A percentile compares a stretch with the other conserved stretches of the same genome.
Conservation (phyloP, 2,888 invertebrate species). For the Acanthosepion esculentum region DNA sequence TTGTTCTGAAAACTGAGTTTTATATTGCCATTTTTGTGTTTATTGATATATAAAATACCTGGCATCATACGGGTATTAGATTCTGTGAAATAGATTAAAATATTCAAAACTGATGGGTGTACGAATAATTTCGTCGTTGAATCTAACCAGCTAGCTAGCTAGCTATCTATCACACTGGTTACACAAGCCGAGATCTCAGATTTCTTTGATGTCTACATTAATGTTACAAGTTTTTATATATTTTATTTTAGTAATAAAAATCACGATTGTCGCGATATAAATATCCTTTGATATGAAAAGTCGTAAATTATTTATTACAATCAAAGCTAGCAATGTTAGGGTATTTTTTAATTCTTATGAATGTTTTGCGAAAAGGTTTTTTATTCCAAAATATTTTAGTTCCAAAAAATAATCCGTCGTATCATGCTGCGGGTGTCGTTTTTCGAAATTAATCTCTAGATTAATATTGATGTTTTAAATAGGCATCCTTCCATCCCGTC, state of each 20-base stretch:
- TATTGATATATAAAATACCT: too few species aligned
- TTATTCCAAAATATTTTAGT: background rate
- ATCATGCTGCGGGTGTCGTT: background rate
- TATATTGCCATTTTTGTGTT: too few species aligned
- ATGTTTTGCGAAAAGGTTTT: background rate
- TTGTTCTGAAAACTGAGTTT: too few species aligned
- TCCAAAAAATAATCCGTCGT: background rate
- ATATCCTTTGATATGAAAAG: background rate
- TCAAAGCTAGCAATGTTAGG: background rate
- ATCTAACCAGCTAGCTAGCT: too few species aligned
- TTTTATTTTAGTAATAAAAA: background rate
- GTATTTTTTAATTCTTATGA: background rate
- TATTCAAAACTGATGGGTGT: too few species aligned
- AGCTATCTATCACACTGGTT: too few species aligned
- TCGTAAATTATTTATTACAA: background rate
- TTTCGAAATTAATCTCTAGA: background rate
- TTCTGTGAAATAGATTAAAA: too few species aligned
- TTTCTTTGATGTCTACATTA: too few species aligned
- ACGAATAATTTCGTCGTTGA: too few species aligned
- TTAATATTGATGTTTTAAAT: background rate
- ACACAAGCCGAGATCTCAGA: too few species aligned
- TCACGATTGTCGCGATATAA: background rate
- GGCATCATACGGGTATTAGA: too few species aligned
- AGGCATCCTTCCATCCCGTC: background rate
- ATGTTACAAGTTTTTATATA: background rate